These are phyloP conservation scores for Xenopus petersii DNA, from an alignment of 2,797 vertebrate species.

Conservation along the genomic window DNA sequence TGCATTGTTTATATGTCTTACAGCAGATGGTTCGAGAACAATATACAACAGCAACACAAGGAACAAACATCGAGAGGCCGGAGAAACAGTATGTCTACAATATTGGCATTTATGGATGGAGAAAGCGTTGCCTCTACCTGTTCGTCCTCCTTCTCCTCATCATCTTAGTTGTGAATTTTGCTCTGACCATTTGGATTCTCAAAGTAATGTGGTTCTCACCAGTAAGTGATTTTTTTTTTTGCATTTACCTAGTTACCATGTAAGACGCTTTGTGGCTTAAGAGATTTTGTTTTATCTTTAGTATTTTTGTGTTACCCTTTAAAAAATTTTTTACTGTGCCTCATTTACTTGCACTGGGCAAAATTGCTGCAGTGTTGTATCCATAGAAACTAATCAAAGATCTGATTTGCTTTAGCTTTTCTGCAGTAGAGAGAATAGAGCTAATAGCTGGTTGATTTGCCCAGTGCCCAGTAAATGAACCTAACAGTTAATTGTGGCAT, in stretches of 20 bases:
- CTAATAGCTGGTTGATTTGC: too few species aligned
- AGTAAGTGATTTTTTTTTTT: conserved; percentile 64
- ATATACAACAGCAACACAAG: conserved; percentile 78
- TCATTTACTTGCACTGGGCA: too few species aligned
- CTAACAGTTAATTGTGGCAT: too few species aligned
- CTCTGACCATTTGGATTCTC: conserved; percentile 91
- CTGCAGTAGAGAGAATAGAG: too few species aligned
- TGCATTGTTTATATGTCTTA: conserved; percentile 26
- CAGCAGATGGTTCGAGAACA: conserved; percentile 90
- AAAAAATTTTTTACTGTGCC: too few species aligned
- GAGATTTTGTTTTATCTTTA: too few species aligned
- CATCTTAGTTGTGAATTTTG: conserved; percentile 87
- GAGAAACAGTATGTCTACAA: conserved; percentile 77
- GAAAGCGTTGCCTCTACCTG: conserved; percentile 92
- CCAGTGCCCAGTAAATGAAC: too few species aligned
- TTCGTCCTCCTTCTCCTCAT: conserved; percentile 87
- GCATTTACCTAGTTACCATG: background rate
- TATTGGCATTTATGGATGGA: conserved; percentile 95
- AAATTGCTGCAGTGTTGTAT: too few species aligned
- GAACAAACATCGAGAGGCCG: conserved; percentile 69
- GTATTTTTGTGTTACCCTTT: too few species aligned
- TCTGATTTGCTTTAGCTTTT: too few species aligned
- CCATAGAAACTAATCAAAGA: too few species aligned
- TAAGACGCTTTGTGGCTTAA: background rate
- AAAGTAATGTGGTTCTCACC: conserved; percentile 96